These are phyloP conservation scores for Sinhomidia bicolor DNA, from an alignment of 2,888 invertebrate species.

Conservation along the genomic window DNA sequence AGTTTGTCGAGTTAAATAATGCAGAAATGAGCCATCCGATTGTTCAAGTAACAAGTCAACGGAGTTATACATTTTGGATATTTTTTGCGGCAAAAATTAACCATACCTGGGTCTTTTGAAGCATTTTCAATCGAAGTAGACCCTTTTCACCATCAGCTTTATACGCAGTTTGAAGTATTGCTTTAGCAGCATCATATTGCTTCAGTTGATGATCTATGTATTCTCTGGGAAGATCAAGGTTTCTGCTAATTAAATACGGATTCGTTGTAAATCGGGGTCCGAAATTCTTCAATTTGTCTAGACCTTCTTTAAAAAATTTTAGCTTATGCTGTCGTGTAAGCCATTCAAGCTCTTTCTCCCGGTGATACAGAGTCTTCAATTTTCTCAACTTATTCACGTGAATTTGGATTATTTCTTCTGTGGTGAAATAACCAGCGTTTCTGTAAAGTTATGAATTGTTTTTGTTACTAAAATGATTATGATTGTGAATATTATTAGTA, in stretches of 20 bases:
- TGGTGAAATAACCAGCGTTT: constrained; percentile 61
- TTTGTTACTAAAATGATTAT: too few relatives aligned
- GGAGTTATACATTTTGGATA: too few relatives aligned
- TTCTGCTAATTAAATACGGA: constrained; percentile 54
- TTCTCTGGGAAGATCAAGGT: constrained; percentile 47
- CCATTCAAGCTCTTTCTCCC: constrained; percentile 62
- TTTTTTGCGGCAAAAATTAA: too few relatives aligned
- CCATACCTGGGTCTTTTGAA: constrained; percentile 53
- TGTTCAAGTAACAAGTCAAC: too few relatives aligned
- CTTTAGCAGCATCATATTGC: constrained; percentile 60
- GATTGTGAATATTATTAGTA: too few relatives aligned
- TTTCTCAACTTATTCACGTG: constrained; percentile 55
- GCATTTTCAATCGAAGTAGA: constrained; percentile 43
- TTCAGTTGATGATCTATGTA: constrained; percentile 59
- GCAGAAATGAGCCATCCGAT: too few relatives aligned
- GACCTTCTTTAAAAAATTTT: constrained; percentile 30
- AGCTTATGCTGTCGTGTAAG: constrained; percentile 43
- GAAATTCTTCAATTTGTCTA: constrained; percentile 55
- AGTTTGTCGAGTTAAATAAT: too few relatives aligned
- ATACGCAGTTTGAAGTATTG: constrained; percentile 61
- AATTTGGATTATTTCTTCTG: constrained; percentile 59
- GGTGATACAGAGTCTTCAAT: constrained; percentile 51
- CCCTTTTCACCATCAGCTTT: constrained; percentile 44
- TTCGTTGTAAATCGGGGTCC: constrained; percentile 53
- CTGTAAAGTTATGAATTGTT: too few relatives aligned